Base-by-base conservation (phyloP, 2,797 vertebrate species). In the Sebastes paucispinis region DNA sequence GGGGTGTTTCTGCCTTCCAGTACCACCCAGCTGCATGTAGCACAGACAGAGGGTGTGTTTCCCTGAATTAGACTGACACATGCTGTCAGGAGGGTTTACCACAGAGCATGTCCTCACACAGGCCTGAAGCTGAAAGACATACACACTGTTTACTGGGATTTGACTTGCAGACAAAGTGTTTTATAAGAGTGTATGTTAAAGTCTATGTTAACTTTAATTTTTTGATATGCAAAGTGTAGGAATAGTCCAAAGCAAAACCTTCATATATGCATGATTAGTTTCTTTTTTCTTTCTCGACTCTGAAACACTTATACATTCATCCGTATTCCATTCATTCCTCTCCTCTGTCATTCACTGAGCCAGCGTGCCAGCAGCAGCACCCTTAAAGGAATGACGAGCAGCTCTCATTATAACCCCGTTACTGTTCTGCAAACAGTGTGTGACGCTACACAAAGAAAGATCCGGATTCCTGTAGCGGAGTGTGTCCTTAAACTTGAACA, bases 251-350 rank as follows among this genome's bases (percentile, higher is more conserved):
- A 50, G 32, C 36, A 67, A 70, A 57, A 50, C 39, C 43, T 20
- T 50, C 43, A 1, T 8, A 20, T 20, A 50, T 50, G 43, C 43
- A 50, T 20, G 31, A 73, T 14, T 68, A 24, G 14, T 64, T 69
- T 47, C 14, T 29, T 12, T 50, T 50, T 25, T 31, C 25, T 68
- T 32, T 24, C 29, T 29, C 16, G 13, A 43, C n/a, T 59, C 50
- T 18, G 43, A 50, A 50, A 50, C 43, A 50, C 6, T 18, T 50
- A 50, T 50, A 20, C 43, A 50, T 66, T 70, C 25, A 43, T 69
- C 68, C 43, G 64, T 77, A 65, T 75, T 72, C 36, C 55, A 52
- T 47, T 77, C 55, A 81, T 77, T 74, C 69, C 31, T 80, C 36
- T 54, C 18, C 55, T 29, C 50, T 66, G 63, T 75, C 71, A 82